A percentile compares a stretch with the other conserved stretches of the same genome.
These are phyloP conservation scores for Mormyrops boulengeri DNA, from an alignment of 2,797 vertebrate genomes.

Conservation along the genomic window DNA sequence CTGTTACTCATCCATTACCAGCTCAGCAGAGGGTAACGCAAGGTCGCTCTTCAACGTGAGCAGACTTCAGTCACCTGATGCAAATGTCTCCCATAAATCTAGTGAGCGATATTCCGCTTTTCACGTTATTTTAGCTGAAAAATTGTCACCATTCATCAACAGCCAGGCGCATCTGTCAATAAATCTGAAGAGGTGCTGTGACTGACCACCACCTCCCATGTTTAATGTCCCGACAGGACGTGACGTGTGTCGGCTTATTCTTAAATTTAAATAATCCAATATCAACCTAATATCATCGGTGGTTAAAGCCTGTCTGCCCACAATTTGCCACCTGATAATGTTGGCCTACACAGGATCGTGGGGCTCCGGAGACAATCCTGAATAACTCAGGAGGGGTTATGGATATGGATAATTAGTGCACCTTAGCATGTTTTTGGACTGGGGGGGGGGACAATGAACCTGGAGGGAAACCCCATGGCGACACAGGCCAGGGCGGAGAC, in stretches of 20 bases:
- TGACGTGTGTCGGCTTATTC: neutral
- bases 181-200: neutral
- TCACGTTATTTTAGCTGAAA: neutral
- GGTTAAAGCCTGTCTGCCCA: neutral
- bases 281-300: no score
- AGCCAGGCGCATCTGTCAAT: neutral
- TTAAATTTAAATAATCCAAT: neutral
- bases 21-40: neutral
- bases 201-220: neutral
- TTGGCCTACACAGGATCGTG: no score
- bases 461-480: neutral
- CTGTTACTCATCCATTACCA: neutral
- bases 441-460: neutral
- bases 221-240: neutral
- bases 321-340: neutral
- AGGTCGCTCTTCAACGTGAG: neutral
- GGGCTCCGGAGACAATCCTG: no score
- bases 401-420: neutral
- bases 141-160: neutral
- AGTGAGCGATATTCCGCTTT: neutral
- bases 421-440: neutral
- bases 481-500: neutral
- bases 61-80: neutral
- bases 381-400: neutral
- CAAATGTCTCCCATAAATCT: neutral